Evolutionary conservation across 1,140 invertebrate genomes (phyloP), one percentile per base, ranked within the genome.

Genomic region (Gonatopus flavifemur): DNA sequence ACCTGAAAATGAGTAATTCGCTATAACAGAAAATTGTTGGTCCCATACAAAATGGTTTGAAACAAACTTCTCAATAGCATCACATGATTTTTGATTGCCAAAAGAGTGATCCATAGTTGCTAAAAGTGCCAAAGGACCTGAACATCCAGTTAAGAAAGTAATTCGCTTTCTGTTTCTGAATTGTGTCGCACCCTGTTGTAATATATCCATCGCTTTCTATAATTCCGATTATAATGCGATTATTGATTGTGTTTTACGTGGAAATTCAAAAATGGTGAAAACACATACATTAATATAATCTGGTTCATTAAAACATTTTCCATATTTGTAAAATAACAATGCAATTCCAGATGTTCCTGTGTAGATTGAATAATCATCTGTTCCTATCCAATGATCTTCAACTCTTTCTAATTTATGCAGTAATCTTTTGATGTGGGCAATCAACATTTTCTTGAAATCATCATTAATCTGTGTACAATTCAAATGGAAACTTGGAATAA

Each of bases 91-190:
- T 40, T 63, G 67, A 45, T 71, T 66, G 8, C 74, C 75, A 47
- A 82, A 49, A 55, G 77, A 79, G 59, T 84, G 70, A 58, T 84
- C 80, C 31, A 90, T 74, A 1, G 90, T 81, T 49, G 87, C 83
- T 44, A 79, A 83, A 15, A 93, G 66, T 12, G 89, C 84, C 24
- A 92, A 64, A 15, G 88, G 87, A 20, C 91, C 91, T 31, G 86
- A 82, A 78, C 86, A 85, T 42, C 91, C 91, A 80, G 86, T 89
- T 13, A 93, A 66, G 69, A 92, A 93, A 38, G 88, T 86, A 12
- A 85, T 76, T 50, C 81, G 68, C 36, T 60, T 64, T 37, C 64
- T 74, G 8, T 71, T 65, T 61, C 77, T 82, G 15, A 83, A 68
- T 32, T 76, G 61, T 5, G 66, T 55, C n/a, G 83, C 22, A 48